Evolutionary conservation across 2,797 vertebrate genomes (phyloP).

Genomic region (Hyperoplus immaculatus): DNA sequence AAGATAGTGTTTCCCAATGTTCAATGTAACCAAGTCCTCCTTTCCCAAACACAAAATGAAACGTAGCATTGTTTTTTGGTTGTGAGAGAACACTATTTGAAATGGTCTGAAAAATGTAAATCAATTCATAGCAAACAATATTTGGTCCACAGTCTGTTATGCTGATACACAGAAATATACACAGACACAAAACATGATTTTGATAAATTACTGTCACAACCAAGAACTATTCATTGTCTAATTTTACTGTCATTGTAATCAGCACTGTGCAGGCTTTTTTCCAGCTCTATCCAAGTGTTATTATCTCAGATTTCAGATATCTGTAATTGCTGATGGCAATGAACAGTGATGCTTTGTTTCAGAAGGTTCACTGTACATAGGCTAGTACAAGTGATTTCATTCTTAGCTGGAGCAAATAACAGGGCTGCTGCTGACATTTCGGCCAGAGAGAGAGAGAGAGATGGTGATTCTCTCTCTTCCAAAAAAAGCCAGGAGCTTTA

Average conservation of each 20-base stretch:
- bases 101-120: conserved; percentile 20
- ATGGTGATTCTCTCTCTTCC: conserved; percentile 26
- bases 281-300: conserved; percentile 31
- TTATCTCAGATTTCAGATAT: conserved; percentile 58
- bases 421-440: conserved; percentile 18
- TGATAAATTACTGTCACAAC: conserved; percentile 63
- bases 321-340: conserved; percentile 77
- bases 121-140: conserved; percentile 24
- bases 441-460: conserved; percentile 13
- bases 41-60: conserved; percentile 36
- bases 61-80: conserved; percentile 23
- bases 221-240: conserved; percentile 54
- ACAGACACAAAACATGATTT: conserved; percentile 25
- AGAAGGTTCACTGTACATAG: conserved; percentile 44
- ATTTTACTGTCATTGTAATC: conserved; percentile 57
- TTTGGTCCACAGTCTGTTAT: conserved; percentile 23
- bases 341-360: conserved; percentile 63
- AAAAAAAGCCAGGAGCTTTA: conserved; percentile 60
- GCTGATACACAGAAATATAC: conserved; percentile 7
- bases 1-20: conserved; percentile 30
- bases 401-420: conserved; percentile 43
- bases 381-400: conserved; percentile 40
- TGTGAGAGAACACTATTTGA: conserved; percentile 2
- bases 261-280: conserved; percentile 50
- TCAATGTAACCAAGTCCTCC: conserved; percentile 18